A percentile compares a stretch with the other conserved stretches of the same genome.
phyloP scores from a whole-genome alignment of 2,888 invertebrate species.

The Dynastes grantii region DNA sequence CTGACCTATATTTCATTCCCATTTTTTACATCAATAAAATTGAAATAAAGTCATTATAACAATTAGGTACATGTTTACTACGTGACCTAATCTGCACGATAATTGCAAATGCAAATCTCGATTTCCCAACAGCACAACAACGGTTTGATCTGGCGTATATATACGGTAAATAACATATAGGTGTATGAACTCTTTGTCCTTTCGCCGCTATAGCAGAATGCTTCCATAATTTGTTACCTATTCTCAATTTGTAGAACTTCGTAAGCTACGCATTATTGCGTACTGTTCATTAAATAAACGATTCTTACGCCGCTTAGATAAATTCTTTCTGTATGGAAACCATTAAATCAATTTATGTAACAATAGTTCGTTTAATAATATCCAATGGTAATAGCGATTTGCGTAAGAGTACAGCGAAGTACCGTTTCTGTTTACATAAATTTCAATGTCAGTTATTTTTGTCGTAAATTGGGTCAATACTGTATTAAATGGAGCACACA shows the following conservation, averaged over 20 bases:
- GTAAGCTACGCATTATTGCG: background rate
- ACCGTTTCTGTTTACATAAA: conserved; percentile 44
- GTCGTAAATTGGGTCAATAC: conserved; percentile 48
- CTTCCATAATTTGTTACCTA: background rate
- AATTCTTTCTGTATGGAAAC: conserved; percentile 3
- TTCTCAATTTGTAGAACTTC: background rate
- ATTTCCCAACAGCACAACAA: conserved; percentile 16
- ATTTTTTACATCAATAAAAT: conserved; percentile 44
- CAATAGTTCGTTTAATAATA: background rate
- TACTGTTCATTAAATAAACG: background rate
- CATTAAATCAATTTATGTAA: background rate
- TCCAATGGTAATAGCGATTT: conserved; percentile 28
- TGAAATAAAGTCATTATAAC: conserved; percentile 47
- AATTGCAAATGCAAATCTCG: conserved; percentile 44
- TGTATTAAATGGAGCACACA: conserved; percentile 46
- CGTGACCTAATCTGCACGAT: conserved; percentile 44
- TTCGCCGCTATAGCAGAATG: background rate
- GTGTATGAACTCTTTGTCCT: conserved; percentile 19
- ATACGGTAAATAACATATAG: background rate
- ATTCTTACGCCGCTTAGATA: background rate
- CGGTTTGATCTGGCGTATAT: background rate
- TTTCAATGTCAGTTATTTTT: conserved; percentile 51
- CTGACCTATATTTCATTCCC: conserved; percentile 45
- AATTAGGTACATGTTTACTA: conserved; percentile 46
- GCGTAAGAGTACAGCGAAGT: conserved; percentile 37